A percentile compares a stretch with the other conserved stretches of the same genome.
These are phyloP conservation scores for Nothocercus julius DNA, from an alignment of 2,113 vertebrate genomes.

Conservation along the genomic window DNA sequence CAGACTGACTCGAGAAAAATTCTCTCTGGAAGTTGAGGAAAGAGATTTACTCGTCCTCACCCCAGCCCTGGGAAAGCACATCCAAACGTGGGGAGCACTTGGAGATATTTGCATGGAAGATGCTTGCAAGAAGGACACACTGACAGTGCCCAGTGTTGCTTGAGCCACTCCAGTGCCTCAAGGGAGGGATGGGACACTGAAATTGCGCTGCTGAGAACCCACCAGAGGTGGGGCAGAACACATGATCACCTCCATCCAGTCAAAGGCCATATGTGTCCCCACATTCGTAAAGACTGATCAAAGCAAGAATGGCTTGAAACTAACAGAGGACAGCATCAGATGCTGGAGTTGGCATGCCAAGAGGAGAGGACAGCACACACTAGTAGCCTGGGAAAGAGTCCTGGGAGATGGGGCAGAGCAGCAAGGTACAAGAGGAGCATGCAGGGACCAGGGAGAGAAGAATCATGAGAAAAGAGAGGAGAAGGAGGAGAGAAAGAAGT, in stretches of 20 bases:
- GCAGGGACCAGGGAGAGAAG: slow-evolving; percentile 21
- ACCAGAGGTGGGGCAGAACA: neutral
- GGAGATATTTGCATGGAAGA: neutral
- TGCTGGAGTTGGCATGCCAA: neutral
- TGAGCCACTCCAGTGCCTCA: neutral
- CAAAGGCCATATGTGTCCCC: neutral
- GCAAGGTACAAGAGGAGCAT: slow-evolving; percentile 33
- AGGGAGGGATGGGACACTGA: neutral
- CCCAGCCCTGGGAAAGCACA: neutral
- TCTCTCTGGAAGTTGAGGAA: neutral
- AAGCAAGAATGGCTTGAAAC: neutral
- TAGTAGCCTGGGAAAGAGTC: neutral
- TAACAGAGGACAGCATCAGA: neutral
- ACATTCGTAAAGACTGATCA: neutral
- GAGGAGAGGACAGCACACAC: neutral
- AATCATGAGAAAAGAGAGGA: neutral
- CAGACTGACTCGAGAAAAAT: too few relatives aligned
- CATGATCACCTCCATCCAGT: neutral
- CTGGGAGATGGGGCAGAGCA: neutral
- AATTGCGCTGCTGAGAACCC: neutral
- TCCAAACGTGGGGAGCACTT: neutral
- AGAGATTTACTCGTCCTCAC: neutral
- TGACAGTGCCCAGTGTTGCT: neutral
- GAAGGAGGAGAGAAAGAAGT: slow-evolving; percentile 26
- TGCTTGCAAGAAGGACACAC: neutral